phyloP scores from a whole-genome alignment of 1,140 invertebrate species.

The Drosophila santomea region DNA sequence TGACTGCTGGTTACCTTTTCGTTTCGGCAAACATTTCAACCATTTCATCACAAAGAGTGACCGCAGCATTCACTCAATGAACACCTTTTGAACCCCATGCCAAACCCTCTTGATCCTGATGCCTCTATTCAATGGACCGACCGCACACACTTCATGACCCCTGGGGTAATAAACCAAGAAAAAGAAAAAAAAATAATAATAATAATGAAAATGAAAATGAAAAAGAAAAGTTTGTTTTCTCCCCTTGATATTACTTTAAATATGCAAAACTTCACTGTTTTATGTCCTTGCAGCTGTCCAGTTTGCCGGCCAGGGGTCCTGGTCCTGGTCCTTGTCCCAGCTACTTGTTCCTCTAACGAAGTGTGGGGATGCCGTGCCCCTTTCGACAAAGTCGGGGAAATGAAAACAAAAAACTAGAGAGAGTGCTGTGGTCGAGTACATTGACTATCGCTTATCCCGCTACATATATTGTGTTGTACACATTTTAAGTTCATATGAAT shows the following conservation, averaged over 20 bases:
- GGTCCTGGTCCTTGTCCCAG: conserved; percentile 33
- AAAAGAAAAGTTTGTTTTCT: conserved; percentile 51
- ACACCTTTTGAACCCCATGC: conserved; percentile 46
- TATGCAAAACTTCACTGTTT: conserved; percentile 67
- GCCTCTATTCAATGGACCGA: conserved; percentile 30
- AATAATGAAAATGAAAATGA: conserved; percentile 34
- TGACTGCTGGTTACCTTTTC: neutral
- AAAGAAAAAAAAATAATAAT: conserved; percentile 16
- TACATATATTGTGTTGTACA: too few relatives aligned
- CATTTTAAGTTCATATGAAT: too few relatives aligned
- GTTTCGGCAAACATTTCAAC: neutral
- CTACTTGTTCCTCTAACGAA: conserved; percentile 43
- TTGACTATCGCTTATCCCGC: too few relatives aligned
- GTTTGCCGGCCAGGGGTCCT: conserved; percentile 32
- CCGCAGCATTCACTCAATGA: conserved; percentile 44
- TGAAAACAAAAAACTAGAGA: conserved; percentile 6
- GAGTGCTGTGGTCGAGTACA: too few relatives aligned
- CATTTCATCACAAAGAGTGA: conserved; percentile 8
- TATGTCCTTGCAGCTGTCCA: conserved; percentile 60
- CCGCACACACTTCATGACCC: conserved; percentile 1
- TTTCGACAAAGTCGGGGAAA: conserved; percentile 17
- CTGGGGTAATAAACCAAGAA: conserved; percentile 43
- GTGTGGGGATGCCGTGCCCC: conserved; percentile 41
- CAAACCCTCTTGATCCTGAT: conserved; percentile 4
- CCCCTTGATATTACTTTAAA: conserved; percentile 60